These are phyloP conservation scores for Rhyacophila evoluta DNA, from an alignment of 2,888 invertebrate genomes.

Conservation along the genomic window DNA sequence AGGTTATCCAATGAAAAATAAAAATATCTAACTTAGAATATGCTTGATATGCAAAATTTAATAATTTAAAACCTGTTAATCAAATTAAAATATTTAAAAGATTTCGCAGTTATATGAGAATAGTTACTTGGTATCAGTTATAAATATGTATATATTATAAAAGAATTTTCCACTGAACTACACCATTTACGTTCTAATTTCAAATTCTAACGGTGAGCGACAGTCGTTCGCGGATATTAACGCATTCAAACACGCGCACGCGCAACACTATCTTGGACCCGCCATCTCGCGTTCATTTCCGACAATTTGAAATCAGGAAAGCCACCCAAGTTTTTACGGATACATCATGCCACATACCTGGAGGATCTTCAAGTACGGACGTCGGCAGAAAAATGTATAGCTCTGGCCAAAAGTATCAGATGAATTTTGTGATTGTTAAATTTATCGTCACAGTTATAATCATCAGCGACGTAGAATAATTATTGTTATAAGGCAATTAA, in stretches of 20 bases:
- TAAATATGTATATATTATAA: no score
- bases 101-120: no score
- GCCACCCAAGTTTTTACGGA: conserved; percentile 17
- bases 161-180: no score
- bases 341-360: not conserved
- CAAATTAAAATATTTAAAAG: no score
- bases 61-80: no score
- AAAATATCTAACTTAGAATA: no score
- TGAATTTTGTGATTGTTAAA: not conserved
- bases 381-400: not conserved
- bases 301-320: conserved; percentile 21
- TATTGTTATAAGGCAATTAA: no score
- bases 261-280: not conserved
- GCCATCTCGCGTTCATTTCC: conserved; percentile 21
- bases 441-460: no score
- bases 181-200: conserved; percentile 7
- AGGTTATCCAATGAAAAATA: no score
- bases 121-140: no score
- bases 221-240: conserved; percentile 2
- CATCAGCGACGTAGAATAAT: no score
- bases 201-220: conserved; percentile 3
- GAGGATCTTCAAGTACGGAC: not conserved
- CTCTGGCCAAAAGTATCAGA: not conserved
- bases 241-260: conserved; percentile 1
- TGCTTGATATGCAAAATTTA: no score